Evolutionary conservation across 2,797 vertebrate species (phyloP), one percentile per base, ranked within the genome.

Genomic region (Pangasius sanitwongsei): DNA sequence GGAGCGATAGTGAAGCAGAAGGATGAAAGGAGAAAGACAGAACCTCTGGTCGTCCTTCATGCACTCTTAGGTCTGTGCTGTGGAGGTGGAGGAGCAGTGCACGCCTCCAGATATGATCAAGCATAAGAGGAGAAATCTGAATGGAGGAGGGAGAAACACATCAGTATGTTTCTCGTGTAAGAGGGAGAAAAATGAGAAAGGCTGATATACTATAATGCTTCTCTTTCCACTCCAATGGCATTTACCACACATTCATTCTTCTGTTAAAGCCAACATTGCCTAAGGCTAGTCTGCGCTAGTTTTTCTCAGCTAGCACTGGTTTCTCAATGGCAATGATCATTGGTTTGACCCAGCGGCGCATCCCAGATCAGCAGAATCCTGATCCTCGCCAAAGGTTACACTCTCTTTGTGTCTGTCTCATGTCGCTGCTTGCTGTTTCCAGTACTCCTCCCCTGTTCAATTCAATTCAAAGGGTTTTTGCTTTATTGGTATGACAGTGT

Each of bases 21-120:
- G 65, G 59, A 83, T 75, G 81, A 67, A 87, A 83, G 41, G 87
- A 72, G 87, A 87, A 87, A 88, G 91, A 90, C 44, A 28, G 89
- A 87, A 88, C 86, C 67, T 53, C 61, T n/a, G 75, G 70, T 89
- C 90, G 94, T 95, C 94, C 94, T 96, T 96, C 94, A 93, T 91
- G 92, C 91, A 93, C 90, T 93, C 94, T 94, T 95, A 92, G 93
- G 92, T 93, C 80, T 87, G 91, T 86, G 91, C 91, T 91, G 89
- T 92, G 92, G 93, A 92, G 90, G 75, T 83, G 83, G 85, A 72
- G 87, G 59, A 67, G 83, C 74, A 69, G 7, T 12, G 86, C 55
- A 48, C 53, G 65, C 75, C 82, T 92, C 92, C 93, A 91, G 90
- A 90, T 55, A 37, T 70, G 18, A 85, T 85, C 31, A 55, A 55